Evolutionary conservation across 2,113 vertebrate species (phyloP), one percentile per base, ranked within the genome.

Genomic region (Morone saxatilis): DNA sequence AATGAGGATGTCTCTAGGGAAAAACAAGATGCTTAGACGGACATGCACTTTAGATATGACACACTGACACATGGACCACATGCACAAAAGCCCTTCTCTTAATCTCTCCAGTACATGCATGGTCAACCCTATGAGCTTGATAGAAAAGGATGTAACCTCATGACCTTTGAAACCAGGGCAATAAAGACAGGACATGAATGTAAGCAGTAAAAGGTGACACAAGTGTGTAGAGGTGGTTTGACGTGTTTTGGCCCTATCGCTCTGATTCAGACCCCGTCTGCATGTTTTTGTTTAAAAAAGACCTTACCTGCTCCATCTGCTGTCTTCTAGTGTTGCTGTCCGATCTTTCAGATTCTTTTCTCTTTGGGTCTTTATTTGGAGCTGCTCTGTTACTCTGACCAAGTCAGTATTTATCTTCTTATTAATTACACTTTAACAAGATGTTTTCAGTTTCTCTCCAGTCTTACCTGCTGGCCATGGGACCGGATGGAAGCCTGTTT

Each of bases 51-150:
- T 7, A 78, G 48, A 73, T 66, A 51, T 65, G 25, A 47, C 71
- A 76, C 66, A 19, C 51, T 63, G 54, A 79, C 36, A 69, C 10
- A 78, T 62, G 68, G 36, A 51, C 41, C 20, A 6, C 54, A 41
- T 56, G 31, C 31, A 73, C 70, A 70, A 78, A 78, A 71, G 70
- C 53, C n/a, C 60, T 19, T 31, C 14, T 54, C 67, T 71, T 90
- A 84, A 91, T 92, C 77, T 92, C 73, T 62, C 36, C 38, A 20
- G 11, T 40, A 12, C 84, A 85, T 76, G 69, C 78, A 57, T 47
- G 77, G 54, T 67, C 13, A 41, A 59, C 47, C 41, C 57, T 19
- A 25, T 65, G 4, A 36, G 16, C 41, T n/a, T 1, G 16, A 41
- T 40, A 47, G 59, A 76, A 71, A 51, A 65, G 50, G 70, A 48